Conservation (phyloP, 2,113 vertebrate genomes). For the Montifringilla adamsi region DNA sequence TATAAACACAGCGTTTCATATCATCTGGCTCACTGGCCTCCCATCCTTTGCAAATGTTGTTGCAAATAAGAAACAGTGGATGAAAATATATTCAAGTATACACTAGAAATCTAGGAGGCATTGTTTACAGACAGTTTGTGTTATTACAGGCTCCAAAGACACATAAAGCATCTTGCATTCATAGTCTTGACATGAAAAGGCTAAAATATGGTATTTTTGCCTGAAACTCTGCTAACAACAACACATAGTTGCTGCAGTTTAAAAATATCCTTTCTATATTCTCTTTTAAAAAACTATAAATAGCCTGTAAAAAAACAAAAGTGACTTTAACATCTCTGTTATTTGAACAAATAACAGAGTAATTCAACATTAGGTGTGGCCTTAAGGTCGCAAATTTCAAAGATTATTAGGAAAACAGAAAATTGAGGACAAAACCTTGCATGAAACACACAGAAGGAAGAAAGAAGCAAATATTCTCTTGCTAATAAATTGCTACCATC, state of each 20-base stretch:
- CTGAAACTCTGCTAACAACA: background rate
- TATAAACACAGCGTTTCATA: background rate
- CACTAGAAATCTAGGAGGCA: background rate
- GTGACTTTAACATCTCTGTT: background rate
- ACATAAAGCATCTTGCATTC: background rate
- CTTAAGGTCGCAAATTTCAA: background rate
- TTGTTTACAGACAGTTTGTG: background rate
- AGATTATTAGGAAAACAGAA: background rate
- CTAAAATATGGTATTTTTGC: background rate
- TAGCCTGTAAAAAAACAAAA: background rate
- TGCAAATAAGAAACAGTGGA: background rate
- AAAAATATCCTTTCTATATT: constrained; percentile 22
- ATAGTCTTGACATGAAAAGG: background rate
- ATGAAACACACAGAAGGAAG: background rate
- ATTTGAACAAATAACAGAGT: background rate
- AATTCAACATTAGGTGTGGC: background rate
- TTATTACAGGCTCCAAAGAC: background rate
- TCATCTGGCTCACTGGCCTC: background rate
- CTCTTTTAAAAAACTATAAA: background rate
- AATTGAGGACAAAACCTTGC: background rate
- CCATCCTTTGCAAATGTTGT: background rate
- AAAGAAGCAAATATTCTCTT: background rate
- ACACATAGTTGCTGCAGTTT: background rate
- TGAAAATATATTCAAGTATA: background rate
- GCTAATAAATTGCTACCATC: background rate